A percentile compares a stretch with the other conserved stretches of the same genome.
Evolutionary conservation across 2,888 invertebrate species (phyloP).

Genomic region (Abscondita cerata): DNA sequence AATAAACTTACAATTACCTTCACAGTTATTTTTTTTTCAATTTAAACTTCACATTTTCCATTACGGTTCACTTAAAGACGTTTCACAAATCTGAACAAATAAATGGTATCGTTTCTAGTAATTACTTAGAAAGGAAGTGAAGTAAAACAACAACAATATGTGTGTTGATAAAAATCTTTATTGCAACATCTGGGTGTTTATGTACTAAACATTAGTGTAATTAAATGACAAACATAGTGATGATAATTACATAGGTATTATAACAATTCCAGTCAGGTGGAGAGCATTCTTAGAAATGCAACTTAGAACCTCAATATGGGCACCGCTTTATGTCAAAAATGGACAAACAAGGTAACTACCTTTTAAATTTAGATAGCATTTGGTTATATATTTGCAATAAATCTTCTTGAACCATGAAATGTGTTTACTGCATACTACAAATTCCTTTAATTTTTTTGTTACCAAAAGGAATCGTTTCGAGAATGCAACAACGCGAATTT

Average conservation of each 20-base stretch:
- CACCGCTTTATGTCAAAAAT: slow-evolving; percentile 46
- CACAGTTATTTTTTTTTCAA: not conserved
- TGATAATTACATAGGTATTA: slow-evolving; percentile 40
- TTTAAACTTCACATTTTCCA: not conserved
- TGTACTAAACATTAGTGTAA: slow-evolving; percentile 30
- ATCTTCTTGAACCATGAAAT: slow-evolving; percentile 43
- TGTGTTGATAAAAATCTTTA: slow-evolving; percentile 9
- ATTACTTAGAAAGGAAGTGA: slow-evolving; percentile 5
- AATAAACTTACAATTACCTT: not conserved
- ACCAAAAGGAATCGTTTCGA: slow-evolving; percentile 3
- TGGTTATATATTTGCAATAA: slow-evolving; percentile 50
- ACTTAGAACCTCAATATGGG: slow-evolving; percentile 49
- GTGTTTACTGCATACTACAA: slow-evolving; percentile 30
- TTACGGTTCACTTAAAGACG: slow-evolving; percentile 5
- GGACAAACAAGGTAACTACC: slow-evolving; percentile 48
- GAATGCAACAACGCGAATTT: not conserved
- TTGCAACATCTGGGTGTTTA: slow-evolving; percentile 23
- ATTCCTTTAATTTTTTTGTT: slow-evolving; percentile 25
- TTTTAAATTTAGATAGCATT: slow-evolving; percentile 53
- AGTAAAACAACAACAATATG: slow-evolving; percentile 2
- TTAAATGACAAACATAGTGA: slow-evolving; percentile 39
- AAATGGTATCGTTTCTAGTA: slow-evolving; percentile 9
- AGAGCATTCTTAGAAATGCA: slow-evolving; percentile 51
- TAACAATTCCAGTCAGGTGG: slow-evolving; percentile 52
- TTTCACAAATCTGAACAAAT: slow-evolving; percentile 9